These are phyloP conservation scores for Drosophila emarginata DNA, from an alignment of 2,888 invertebrate genomes.

Conservation along the genomic window DNA sequence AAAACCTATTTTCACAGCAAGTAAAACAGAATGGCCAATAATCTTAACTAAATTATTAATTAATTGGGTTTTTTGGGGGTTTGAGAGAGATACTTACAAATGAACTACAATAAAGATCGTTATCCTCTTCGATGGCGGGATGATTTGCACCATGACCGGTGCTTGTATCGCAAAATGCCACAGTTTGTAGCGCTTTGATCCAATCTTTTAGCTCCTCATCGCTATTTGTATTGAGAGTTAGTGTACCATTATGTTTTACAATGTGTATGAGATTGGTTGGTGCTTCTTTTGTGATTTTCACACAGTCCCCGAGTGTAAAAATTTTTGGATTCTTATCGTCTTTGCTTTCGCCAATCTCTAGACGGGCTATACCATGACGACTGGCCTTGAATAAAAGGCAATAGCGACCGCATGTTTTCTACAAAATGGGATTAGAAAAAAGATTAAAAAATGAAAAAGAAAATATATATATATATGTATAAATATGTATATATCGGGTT, in stretches of 20 bases:
- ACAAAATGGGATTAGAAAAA: conserved; percentile 76
- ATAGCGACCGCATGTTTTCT: conserved; percentile 90
- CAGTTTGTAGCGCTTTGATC: conserved; percentile 90
- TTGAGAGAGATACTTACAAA: conserved; percentile 82
- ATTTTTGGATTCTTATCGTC: conserved; percentile 90
- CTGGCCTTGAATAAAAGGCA: conserved; percentile 89
- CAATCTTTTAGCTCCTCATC: conserved; percentile 89
- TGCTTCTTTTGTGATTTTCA: conserved; percentile 89
- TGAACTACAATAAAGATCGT: conserved; percentile 93
- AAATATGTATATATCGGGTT: no score
- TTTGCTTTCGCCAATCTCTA: conserved; percentile 92
- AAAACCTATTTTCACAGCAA: background rate
- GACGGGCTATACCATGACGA: conserved; percentile 91
- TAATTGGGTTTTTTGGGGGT: background rate
- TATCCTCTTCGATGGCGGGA: conserved; percentile 90
- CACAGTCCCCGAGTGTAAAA: conserved; percentile 92
- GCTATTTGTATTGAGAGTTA: conserved; percentile 84
- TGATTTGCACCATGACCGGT: conserved; percentile 65
- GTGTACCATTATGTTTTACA: conserved; percentile 89
- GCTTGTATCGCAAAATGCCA: conserved; percentile 89
- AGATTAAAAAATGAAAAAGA: background rate
- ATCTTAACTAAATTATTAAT: background rate
- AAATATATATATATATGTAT: no score
- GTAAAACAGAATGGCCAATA: background rate
- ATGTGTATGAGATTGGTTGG: conserved; percentile 86